Evolutionary conservation across 2,113 vertebrate genomes (phyloP).

Genomic region (Anarhynchus alexandrinus): DNA sequence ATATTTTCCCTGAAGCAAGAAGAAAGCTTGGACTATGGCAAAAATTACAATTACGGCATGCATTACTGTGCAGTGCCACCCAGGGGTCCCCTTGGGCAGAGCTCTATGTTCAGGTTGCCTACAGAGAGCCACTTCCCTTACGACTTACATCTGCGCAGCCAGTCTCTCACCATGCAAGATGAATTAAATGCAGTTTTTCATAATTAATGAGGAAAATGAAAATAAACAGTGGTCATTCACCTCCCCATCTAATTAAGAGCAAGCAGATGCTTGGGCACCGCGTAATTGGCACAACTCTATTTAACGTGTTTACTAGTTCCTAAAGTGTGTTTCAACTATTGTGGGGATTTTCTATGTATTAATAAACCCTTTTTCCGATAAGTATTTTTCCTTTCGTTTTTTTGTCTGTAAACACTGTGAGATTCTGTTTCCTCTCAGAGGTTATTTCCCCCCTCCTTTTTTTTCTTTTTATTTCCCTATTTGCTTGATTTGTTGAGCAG

Average conservation of each 20-base stretch:
- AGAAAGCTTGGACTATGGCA: slow-evolving; percentile 93
- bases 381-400: slow-evolving; percentile 59
- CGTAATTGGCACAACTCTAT: slow-evolving; percentile 78
- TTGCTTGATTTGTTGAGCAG: slow-evolving; percentile 70
- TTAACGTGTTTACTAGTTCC: slow-evolving; percentile 79
- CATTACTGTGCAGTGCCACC: slow-evolving; percentile 94
- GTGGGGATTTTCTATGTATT: slow-evolving; percentile 75
- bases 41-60: slow-evolving; percentile 95
- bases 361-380: slow-evolving; percentile 72
- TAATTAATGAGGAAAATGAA: slow-evolving; percentile 91
- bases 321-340: slow-evolving; percentile 78
- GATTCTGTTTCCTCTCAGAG: slow-evolving; percentile 61
- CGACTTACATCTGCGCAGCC: slow-evolving; percentile 96
- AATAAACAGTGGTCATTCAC: slow-evolving; percentile 88
- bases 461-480: slow-evolving; percentile 40
- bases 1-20: slow-evolving; percentile 99
- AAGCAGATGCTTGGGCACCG: slow-evolving; percentile 80
- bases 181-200: slow-evolving; percentile 97
- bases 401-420: slow-evolving; percentile 74
- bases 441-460: neutral
- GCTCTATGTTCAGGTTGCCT: slow-evolving; percentile 93
- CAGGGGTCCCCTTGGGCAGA: slow-evolving; percentile 91
- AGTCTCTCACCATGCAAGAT: slow-evolving; percentile 92
- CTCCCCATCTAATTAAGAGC: slow-evolving; percentile 84
- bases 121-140: slow-evolving; percentile 96